Base-by-base conservation (phyloP, 2,797 vertebrate species). In the Synaphobranchus kaupii region DNA sequence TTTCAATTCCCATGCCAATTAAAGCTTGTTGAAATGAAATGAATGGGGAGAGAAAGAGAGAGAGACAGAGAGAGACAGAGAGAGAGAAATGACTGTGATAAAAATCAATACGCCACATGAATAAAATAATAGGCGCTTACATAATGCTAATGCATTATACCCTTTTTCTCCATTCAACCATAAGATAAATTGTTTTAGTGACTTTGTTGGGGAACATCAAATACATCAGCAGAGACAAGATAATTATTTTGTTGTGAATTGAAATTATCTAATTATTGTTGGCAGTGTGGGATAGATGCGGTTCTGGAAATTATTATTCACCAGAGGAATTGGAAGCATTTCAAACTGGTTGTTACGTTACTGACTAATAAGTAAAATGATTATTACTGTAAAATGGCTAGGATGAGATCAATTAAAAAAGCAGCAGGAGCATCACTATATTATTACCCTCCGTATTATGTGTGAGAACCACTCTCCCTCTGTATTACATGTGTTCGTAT, bases 61-160 rank as follows among this genome's bases (percentile, higher is more conserved):
- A 34, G 71, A 34, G 31, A 22, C 34, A 44, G 73, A 78, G 76
- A 80, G 39, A 47, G 44, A 48, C 20, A 81, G 44, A 80, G 76
- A 48, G 78, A 81, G 78, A 81, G 44, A 50, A 7, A 81, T 50
- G 44, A 50, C 47, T 81, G 71, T 39, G 47, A 81, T 81, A 76
- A 76, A 76, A 76, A 76, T 76, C 73, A 76, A 76, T 76, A 81
- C n/a, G 83, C 81, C 73, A 88, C 20, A 31, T 84, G 84, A 89
- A 90, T 90, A 85, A 91, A 89, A 93, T 52, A 90, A 88, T 82
- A 86, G 66, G n/a, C 76, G 58, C 28, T 39, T 60, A 52, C 54
- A 81, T 86, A 44, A 81, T 81, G 47, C 47, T 82, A 44, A 81
- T 81, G 78, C 47, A 81, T 81, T 81, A 81, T 50, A 20, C 47